These are phyloP conservation scores for Glaucopsyche alexis DNA, from an alignment of 2,888 invertebrate genomes.

Conservation along the genomic window DNA sequence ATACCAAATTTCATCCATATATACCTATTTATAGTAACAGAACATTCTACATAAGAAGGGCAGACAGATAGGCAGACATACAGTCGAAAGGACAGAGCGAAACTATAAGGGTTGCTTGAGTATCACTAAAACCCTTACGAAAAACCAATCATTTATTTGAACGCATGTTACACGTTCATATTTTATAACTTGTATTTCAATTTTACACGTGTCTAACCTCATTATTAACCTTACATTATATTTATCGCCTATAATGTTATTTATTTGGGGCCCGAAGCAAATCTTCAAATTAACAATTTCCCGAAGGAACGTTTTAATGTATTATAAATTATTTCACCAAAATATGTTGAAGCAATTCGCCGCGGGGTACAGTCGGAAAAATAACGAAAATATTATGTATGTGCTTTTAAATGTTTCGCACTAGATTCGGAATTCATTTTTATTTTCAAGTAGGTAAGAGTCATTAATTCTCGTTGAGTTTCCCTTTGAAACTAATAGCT, in stretches of 20 bases:
- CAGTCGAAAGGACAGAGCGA: too few relatives aligned
- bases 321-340: constrained; percentile 12
- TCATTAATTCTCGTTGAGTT: neutral
- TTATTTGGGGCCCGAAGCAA: constrained; percentile 1
- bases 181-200: neutral
- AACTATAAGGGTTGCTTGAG: too few relatives aligned
- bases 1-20: too few relatives aligned
- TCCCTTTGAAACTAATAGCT: too few relatives aligned
- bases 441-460: too few relatives aligned
- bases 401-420: neutral
- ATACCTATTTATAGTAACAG: too few relatives aligned
- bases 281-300: constrained; percentile 14
- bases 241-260: constrained; percentile 10
- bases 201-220: neutral
- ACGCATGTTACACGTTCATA: neutral
- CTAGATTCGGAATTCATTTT: neutral
- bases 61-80: too few relatives aligned
- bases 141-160: too few relatives aligned
- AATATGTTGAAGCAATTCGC: constrained; percentile 8
- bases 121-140: too few relatives aligned
- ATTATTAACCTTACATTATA: neutral
- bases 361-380: constrained; percentile 3
- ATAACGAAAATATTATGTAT: neutral
- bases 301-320: constrained; percentile 17
- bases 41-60: too few relatives aligned